phyloP scores from a whole-genome alignment of 2,888 invertebrate genomes.

The Tiliacea citrago region DNA sequence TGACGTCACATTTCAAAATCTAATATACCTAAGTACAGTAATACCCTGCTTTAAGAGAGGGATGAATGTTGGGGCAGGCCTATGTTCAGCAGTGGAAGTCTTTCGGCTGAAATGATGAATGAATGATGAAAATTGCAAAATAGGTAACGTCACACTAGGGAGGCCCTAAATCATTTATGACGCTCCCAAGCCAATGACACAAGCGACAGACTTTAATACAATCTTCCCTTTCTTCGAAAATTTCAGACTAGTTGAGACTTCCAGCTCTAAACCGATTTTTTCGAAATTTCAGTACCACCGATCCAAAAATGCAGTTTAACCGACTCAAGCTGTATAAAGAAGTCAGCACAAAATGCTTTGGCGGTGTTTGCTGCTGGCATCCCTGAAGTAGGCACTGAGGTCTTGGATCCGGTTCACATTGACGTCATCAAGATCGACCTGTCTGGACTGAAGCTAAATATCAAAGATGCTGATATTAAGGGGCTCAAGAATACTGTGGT shows the following conservation, averaged over 20 bases:
- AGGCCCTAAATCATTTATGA: not conserved
- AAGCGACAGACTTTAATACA: not conserved
- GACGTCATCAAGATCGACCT: slow-evolving; percentile 76
- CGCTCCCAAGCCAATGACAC: not conserved
- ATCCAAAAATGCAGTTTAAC: slow-evolving; percentile 75
- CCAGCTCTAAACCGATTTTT: not conserved
- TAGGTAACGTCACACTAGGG: too few relatives aligned
- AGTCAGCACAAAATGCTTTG: slow-evolving; percentile 71
- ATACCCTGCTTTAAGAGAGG: too few relatives aligned
- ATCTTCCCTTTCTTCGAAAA: not conserved
- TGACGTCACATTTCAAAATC: too few relatives aligned
- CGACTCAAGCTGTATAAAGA: slow-evolving; percentile 73
- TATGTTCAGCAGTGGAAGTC: too few relatives aligned
- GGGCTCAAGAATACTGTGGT: slow-evolving; percentile 73
- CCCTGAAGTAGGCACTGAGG: slow-evolving; percentile 74
- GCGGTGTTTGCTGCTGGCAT: slow-evolving; percentile 73
- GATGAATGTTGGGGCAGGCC: too few relatives aligned
- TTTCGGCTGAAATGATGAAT: too few relatives aligned
- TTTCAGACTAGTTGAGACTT: not conserved
- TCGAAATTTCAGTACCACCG: slow-evolving; percentile 74
- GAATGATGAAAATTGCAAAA: too few relatives aligned
- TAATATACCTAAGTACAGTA: too few relatives aligned
- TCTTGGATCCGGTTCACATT: slow-evolving; percentile 78
- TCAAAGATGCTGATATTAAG: slow-evolving; percentile 72
- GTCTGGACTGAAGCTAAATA: slow-evolving; percentile 77